Conservation (phyloP, 2,113 vertebrate genomes). For the Gracilinanus agilis region DNA sequence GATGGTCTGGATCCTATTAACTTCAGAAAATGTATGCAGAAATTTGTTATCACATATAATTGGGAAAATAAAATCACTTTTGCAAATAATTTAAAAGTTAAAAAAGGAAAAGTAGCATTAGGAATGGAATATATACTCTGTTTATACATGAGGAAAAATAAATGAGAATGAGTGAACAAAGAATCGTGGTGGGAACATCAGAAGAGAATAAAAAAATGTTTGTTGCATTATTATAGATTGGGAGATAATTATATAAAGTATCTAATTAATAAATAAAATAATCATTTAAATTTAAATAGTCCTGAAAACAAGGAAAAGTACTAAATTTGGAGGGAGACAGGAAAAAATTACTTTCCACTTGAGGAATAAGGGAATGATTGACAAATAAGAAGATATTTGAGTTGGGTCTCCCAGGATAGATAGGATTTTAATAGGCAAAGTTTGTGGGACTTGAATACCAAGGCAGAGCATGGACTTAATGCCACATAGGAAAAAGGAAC, state of each 20-base stretch:
- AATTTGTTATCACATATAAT: no score
- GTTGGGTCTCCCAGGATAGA: not conserved
- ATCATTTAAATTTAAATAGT: not conserved
- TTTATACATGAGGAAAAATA: not conserved
- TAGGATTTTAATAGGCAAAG: not conserved
- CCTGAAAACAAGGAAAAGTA: not conserved
- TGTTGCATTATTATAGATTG: not conserved
- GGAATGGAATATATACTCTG: not conserved
- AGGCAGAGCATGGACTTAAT: conserved; percentile 44
- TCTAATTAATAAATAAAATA: no score
- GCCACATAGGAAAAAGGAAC: conserved; percentile 18
- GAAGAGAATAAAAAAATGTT: not conserved
- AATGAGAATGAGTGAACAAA: not conserved
- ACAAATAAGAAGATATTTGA: not conserved
- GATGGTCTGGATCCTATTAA: no score
- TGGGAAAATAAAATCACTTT: no score
- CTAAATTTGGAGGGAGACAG: not conserved
- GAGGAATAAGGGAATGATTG: not conserved
- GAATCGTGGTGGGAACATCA: not conserved
- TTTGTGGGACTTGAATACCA: not conserved
- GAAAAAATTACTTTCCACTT: not conserved
- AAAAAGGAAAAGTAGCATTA: not conserved
- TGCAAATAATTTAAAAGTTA: no score
- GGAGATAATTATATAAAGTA: not conserved
- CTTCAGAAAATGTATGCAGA: no score